Conservation (phyloP, 30 jellyfish, hydroid and myxozoan species). For the Catostylus mosaicus region DNA sequence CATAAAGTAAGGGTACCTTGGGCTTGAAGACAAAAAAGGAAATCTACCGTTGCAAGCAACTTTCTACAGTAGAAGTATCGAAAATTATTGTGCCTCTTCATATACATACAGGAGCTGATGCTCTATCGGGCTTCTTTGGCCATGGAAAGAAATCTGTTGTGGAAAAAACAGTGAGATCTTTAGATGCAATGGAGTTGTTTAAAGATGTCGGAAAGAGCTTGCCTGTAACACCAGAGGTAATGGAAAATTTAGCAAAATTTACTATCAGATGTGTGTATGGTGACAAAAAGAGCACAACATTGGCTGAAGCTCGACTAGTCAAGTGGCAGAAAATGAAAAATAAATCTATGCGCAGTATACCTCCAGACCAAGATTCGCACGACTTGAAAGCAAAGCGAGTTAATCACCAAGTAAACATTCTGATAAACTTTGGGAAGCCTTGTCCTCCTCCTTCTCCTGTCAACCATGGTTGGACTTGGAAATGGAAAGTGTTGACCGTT, state of each 20-base stretch:
- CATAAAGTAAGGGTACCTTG: slow-evolving; percentile 13
- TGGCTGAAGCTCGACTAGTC: slow-evolving; percentile 41
- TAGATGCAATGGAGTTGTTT: slow-evolving; percentile 33
- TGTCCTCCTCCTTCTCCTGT: slow-evolving; percentile 27
- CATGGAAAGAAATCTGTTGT: slow-evolving; percentile 36
- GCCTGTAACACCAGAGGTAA: slow-evolving; percentile 35
- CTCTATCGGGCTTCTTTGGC: slow-evolving; percentile 32
- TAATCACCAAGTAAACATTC: slow-evolving; percentile 41
- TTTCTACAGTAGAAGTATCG: slow-evolving; percentile 32
- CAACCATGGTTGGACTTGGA: slow-evolving; percentile 52
- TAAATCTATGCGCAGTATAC: slow-evolving; percentile 35
- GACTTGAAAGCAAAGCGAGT: slow-evolving; percentile 42
- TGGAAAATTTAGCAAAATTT: slow-evolving; percentile 18
- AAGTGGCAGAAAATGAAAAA: slow-evolving; percentile 47
- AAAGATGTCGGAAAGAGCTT: slow-evolving; percentile 17
- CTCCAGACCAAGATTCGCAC: slow-evolving; percentile 47
- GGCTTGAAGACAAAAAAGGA: slow-evolving; percentile 33
- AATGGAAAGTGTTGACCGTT: slow-evolving; percentile 35
- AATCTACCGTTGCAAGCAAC: slow-evolving; percentile 23
- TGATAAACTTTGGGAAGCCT: slow-evolving; percentile 41
- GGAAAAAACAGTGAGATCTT: slow-evolving; percentile 6
- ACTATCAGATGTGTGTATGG: slow-evolving; percentile 25
- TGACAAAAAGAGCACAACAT: slow-evolving; percentile 38
- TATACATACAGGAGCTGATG: slow-evolving; percentile 44
- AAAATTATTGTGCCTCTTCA: slow-evolving; percentile 35